Conservation (phyloP, 2,888 invertebrate genomes). For the Crioceris asparagi region DNA sequence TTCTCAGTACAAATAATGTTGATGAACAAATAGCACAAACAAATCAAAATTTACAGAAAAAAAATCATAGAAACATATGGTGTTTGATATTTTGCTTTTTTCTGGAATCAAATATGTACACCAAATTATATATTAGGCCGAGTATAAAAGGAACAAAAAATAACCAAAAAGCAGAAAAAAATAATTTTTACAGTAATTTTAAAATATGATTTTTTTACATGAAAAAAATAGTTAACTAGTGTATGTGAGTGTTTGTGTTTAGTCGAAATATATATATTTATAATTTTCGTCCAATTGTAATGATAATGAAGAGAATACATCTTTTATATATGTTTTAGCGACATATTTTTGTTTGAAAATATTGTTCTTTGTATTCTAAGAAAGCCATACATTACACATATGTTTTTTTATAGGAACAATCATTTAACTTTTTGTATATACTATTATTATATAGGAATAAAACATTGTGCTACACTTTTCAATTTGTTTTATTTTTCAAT, state of each 20-base stretch:
- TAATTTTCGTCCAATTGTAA: slow-evolving; percentile 12
- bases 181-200: not conserved
- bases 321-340: slow-evolving; percentile 11
- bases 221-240: slow-evolving; percentile 4
- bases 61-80: not conserved
- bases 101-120: slow-evolving; percentile 5
- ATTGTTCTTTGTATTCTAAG: slow-evolving; percentile 14
- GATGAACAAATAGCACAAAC: too few species aligned
- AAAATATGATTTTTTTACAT: slow-evolving; percentile 1
- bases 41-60: too few species aligned
- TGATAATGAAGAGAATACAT: too few species aligned
- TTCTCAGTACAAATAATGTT: too few species aligned
- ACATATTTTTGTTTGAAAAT: too few species aligned
- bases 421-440: slow-evolving; percentile 24
- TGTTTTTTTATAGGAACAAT: slow-evolving; percentile 21
- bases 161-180: too few species aligned
- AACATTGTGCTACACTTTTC: slow-evolving; percentile 18
- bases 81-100: not conserved
- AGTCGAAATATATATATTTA: slow-evolving; percentile 13
- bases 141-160: slow-evolving; percentile 1
- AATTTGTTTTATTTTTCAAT: slow-evolving; percentile 7
- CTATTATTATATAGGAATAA: slow-evolving; percentile 18
- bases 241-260: slow-evolving; percentile 15
- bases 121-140: slow-evolving; percentile 3
- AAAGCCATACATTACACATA: slow-evolving; percentile 24